A percentile compares a stretch with the other conserved stretches of the same genome.
These are phyloP conservation scores for Luehdorfia chinensis DNA, from an alignment of 1,140 invertebrate species.

Conservation along the genomic window DNA sequence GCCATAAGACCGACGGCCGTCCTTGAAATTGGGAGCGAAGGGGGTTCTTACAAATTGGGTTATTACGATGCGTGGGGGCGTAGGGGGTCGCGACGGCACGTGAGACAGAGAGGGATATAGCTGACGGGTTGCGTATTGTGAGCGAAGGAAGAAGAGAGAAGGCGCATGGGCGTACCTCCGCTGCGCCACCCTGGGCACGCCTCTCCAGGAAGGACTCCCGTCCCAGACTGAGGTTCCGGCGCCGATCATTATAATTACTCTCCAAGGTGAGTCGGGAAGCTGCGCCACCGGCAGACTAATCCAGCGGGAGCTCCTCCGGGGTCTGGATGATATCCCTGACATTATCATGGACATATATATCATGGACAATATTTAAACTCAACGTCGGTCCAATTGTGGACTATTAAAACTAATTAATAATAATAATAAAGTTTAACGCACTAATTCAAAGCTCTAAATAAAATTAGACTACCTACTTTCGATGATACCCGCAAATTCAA, in stretches of 20 bases:
- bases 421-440: too few relatives aligned
- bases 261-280: conserved; percentile 73
- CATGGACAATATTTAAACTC: too few relatives aligned
- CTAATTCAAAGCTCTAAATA: too few relatives aligned
- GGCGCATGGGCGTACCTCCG: conserved; percentile 63
- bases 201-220: conserved; percentile 70
- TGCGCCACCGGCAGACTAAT: conserved; percentile 63
- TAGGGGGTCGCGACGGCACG: conserved; percentile 58
- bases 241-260: conserved; percentile 77
- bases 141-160: conserved; percentile 34
- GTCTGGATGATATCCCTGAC: conserved; percentile 41
- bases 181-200: conserved; percentile 68
- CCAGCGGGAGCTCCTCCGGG: conserved; percentile 54
- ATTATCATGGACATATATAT: too few relatives aligned
- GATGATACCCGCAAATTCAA: too few relatives aligned
- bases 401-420: conserved; percentile 7
- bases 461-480: too few relatives aligned
- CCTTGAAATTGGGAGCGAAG: conserved; percentile 74
- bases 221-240: conserved; percentile 71
- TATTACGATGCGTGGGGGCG: conserved; percentile 69
- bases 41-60: conserved; percentile 76
- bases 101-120: conserved; percentile 30
- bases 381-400: too few relatives aligned
- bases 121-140: conserved; percentile 10
- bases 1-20: conserved; percentile 75